Conservation (phyloP, 2,888 invertebrate species). For the Arge pagana region DNA sequence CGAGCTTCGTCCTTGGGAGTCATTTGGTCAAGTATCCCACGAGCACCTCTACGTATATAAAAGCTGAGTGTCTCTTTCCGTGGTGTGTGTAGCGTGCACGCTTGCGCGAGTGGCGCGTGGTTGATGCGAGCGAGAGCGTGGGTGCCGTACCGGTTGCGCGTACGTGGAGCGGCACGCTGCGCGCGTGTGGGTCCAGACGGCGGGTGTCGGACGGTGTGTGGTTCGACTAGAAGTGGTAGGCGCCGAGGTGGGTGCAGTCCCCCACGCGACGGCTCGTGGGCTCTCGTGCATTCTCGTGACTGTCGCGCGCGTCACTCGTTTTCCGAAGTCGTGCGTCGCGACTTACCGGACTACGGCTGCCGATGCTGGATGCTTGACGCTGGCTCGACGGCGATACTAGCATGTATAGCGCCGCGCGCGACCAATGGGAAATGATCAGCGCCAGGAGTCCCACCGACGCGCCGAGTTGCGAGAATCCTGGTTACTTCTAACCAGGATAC, state of each 20-base stretch:
- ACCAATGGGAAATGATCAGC: too few species aligned
- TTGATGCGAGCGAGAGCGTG: constrained; percentile 10
- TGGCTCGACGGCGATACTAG: too few species aligned
- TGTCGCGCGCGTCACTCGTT: too few species aligned
- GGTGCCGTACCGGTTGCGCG: constrained; percentile 28
- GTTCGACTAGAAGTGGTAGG: constrained; percentile 19
- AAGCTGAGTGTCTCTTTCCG: too few species aligned
- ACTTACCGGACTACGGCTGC: too few species aligned
- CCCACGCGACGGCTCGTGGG: constrained; percentile 48
- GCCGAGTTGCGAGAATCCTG: too few species aligned
- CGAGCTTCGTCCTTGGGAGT: constrained; percentile 4
- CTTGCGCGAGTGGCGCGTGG: constrained; percentile 11
- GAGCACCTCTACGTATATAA: too few species aligned
- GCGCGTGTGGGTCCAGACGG: constrained; percentile 36
- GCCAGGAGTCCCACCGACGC: too few species aligned
- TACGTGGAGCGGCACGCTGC: constrained; percentile 13
- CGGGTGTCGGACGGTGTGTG: constrained; percentile 34
- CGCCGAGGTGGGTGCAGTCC: constrained; percentile 33
- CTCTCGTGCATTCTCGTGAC: constrained; percentile 47
- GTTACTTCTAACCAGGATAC: too few species aligned
- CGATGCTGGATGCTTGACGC: too few species aligned
- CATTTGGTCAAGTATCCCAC: constrained; percentile 17
- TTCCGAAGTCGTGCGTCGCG: constrained; percentile 1
- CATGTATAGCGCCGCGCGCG: too few species aligned
- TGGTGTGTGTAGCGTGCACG: not conserved